A percentile compares a stretch with the other conserved stretches of the same genome.
These are phyloP conservation scores for Nylanderia fulva DNA, from an alignment of 1,140 invertebrate species.

Conservation along the genomic window DNA sequence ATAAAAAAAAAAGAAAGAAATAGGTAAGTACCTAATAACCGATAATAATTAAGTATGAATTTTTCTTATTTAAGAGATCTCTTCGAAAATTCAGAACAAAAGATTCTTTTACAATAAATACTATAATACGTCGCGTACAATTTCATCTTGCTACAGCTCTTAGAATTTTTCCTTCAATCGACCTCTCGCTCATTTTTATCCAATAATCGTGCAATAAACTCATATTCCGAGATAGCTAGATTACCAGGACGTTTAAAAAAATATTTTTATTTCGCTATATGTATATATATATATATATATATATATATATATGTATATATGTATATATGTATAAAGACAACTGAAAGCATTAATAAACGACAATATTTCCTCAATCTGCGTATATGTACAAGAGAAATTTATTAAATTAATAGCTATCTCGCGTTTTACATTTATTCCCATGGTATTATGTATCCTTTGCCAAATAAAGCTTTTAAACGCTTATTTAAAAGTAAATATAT, in stretches of 20 bases:
- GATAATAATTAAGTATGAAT: not conserved
- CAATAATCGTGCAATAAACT: slow-evolving; percentile 46
- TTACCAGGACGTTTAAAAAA: slow-evolving; percentile 10
- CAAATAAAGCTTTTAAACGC: slow-evolving; percentile 9
- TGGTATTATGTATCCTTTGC: not conserved
- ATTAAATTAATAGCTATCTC: not conserved
- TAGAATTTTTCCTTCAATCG: slow-evolving; percentile 33
- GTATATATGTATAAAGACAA: slow-evolving; percentile 12
- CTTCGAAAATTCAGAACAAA: slow-evolving; percentile 38
- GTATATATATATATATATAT: too few species aligned
- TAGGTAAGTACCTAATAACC: not conserved
- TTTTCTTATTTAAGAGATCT: slow-evolving; percentile 18
- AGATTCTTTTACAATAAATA: slow-evolving; percentile 15
- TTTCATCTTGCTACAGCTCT: slow-evolving; percentile 22
- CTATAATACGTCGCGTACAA: not conserved
- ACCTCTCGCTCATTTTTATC: slow-evolving; percentile 32
- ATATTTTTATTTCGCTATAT: slow-evolving; percentile 30
- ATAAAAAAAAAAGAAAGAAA: not conserved
- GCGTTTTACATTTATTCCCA: not conserved
- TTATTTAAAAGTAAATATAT: slow-evolving; percentile 12
- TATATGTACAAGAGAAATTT: not conserved
- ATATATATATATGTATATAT: too few species aligned
- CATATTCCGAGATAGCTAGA: slow-evolving; percentile 29
- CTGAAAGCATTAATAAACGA: not conserved
- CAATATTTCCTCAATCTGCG: slow-evolving; percentile 2